These are phyloP conservation scores for Scaptomyza montana DNA, from an alignment of 1,140 invertebrate species.

Conservation along the genomic window DNA sequence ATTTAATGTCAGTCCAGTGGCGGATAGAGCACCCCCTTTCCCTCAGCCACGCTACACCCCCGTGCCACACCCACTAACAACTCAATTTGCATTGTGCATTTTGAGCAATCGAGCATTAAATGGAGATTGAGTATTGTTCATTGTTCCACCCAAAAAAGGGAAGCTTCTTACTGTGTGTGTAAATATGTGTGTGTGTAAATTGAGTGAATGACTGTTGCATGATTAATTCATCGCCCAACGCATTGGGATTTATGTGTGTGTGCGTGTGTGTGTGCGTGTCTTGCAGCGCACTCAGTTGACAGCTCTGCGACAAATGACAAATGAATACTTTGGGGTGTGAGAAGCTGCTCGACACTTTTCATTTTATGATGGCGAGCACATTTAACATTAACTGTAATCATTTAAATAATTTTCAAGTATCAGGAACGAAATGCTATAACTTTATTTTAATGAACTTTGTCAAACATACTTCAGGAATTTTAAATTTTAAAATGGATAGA, in stretches of 20 bases:
- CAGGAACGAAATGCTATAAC: no score
- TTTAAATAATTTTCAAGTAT: background rate
- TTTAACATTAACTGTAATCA: slow-evolving; percentile 4
- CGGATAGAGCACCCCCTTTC: no score
- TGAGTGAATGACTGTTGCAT: slow-evolving; percentile 43
- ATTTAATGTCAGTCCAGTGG: slow-evolving; percentile 21
- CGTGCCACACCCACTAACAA: no score
- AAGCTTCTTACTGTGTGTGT: background rate
- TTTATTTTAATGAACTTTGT: no score
- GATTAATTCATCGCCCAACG: slow-evolving; percentile 46
- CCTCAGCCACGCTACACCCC: background rate
- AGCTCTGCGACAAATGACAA: slow-evolving; percentile 22
- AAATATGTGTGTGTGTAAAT: slow-evolving; percentile 10
- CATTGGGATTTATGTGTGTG: slow-evolving; percentile 15
- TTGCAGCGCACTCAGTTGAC: background rate
- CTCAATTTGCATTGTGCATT: slow-evolving; percentile 59
- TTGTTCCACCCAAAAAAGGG: background rate
- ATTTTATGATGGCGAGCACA: slow-evolving; percentile 5
- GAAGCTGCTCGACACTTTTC: slow-evolving; percentile 9
- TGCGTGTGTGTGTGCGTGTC: slow-evolving; percentile 10
- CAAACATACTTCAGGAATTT: no score
- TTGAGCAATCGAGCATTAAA: slow-evolving; percentile 49
- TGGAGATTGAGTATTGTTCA: slow-evolving; percentile 49
- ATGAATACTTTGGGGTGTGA: slow-evolving; percentile 3
- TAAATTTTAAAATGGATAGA: no score